Conservation (phyloP, 2,797 vertebrate genomes). For the Schizopygopsis pylzovi region DNA sequence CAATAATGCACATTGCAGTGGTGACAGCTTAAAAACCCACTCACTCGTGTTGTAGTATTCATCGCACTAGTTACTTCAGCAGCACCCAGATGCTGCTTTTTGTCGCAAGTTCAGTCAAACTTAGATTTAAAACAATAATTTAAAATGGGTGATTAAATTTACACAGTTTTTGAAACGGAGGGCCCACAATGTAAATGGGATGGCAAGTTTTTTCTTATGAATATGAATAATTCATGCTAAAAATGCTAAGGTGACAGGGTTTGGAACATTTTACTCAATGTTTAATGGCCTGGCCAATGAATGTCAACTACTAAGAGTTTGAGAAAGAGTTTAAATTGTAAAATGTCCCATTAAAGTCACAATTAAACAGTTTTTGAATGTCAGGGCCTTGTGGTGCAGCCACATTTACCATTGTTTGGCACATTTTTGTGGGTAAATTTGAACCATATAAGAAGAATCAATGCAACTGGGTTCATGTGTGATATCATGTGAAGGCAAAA, state of each 20-base stretch:
- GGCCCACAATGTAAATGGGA: not conserved
- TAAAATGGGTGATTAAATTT: not conserved
- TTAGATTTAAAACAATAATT: not conserved
- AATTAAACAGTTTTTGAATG: too few relatives aligned
- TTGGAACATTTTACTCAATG: not conserved
- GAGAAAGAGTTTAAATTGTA: not conserved
- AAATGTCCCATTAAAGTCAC: not conserved
- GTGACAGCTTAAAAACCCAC: slow-evolving; percentile 41
- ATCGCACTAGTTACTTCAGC: not conserved
- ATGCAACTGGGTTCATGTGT: too few relatives aligned
- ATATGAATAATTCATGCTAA: not conserved
- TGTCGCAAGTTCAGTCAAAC: not conserved
- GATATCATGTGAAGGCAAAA: too few relatives aligned
- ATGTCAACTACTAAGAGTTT: not conserved
- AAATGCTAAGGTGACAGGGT: not conserved
- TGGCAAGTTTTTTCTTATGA: not conserved
- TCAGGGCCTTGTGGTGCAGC: too few relatives aligned
- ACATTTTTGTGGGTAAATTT: too few relatives aligned
- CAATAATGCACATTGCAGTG: slow-evolving; percentile 41
- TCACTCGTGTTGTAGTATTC: slow-evolving; percentile 12
- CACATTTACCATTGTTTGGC: too few relatives aligned
- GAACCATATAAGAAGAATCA: too few relatives aligned
- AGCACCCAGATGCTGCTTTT: not conserved
- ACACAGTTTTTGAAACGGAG: not conserved
- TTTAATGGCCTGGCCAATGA: not conserved